Conservation (phyloP, 2,888 invertebrate species). For the Dusona sp. region DNA sequence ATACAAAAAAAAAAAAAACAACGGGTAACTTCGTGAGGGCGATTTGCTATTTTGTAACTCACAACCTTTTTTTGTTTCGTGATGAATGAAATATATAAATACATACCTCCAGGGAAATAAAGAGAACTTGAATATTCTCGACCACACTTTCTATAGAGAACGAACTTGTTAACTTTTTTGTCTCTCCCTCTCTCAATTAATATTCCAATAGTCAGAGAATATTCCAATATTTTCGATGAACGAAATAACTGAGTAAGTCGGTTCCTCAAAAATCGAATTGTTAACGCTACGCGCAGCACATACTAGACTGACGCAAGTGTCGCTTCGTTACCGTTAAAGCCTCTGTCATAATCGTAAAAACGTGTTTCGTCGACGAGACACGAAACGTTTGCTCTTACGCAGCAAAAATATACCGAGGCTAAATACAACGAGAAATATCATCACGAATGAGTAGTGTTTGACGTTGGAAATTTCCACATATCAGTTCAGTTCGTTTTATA, state of each 20-base stretch:
- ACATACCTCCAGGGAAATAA: slow-evolving; percentile 48
- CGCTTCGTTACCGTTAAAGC: slow-evolving; percentile 35
- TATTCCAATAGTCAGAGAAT: background rate
- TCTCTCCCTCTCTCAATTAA: background rate
- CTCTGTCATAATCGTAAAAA: slow-evolving; percentile 50
- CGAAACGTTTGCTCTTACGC: slow-evolving; percentile 57
- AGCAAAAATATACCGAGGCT: slow-evolving; percentile 51
- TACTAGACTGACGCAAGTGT: slow-evolving; percentile 51
- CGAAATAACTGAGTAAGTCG: background rate
- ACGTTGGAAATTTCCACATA: background rate
- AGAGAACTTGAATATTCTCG: slow-evolving; percentile 19
- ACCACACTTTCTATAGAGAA: slow-evolving; percentile 18
- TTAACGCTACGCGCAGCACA: slow-evolving; percentile 9
- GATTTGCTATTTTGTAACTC: background rate
- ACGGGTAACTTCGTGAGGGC: background rate
- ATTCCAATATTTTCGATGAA: slow-evolving; percentile 5
- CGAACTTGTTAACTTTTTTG: slow-evolving; percentile 6
- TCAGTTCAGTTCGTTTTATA: background rate
- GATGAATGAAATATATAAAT: slow-evolving; percentile 32
- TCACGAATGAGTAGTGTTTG: background rate
- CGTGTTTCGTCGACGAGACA: slow-evolving; percentile 49
- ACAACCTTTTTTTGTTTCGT: background rate
- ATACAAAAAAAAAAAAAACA: too few relatives aligned
- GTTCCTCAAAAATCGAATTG: background rate
- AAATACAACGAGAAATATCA: slow-evolving; percentile 14